Percentiles rank a stretch among this genome's conserved stretches.
These are phyloP conservation scores for Leptinotarsa rubiginosa DNA, from an alignment of 2,888 invertebrate genomes.

Conservation along the genomic window DNA sequence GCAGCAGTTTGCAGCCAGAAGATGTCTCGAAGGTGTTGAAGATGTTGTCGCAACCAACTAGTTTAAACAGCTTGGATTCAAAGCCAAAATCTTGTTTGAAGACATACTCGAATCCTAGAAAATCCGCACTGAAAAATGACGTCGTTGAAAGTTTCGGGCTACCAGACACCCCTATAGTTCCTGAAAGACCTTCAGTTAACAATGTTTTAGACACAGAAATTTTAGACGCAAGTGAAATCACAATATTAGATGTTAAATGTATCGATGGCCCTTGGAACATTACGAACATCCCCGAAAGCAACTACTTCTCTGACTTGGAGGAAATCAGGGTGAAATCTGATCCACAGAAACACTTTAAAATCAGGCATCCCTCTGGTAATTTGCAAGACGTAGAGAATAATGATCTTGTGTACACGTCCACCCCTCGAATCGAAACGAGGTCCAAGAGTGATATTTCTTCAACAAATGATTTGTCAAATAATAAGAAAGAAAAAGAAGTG, in stretches of 20 bases:
- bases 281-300: conserved; percentile 33
- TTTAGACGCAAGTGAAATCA: conserved; percentile 48
- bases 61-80: conserved; percentile 37
- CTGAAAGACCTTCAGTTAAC: conserved; percentile 42
- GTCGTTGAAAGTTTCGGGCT: conserved; percentile 58
- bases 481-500: conserved; percentile 29
- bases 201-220: conserved; percentile 46
- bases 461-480: conserved; percentile 24
- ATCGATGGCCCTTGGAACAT: conserved; percentile 46
- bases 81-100: conserved; percentile 49
- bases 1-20: conserved; percentile 31
- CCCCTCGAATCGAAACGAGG: conserved; percentile 31
- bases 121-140: conserved; percentile 43
- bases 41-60: conserved; percentile 52
- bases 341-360: conserved; percentile 28
- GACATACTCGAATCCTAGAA: conserved; percentile 58
- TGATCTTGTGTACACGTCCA: conserved; percentile 38
- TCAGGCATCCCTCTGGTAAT: conserved; percentile 25
- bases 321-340: conserved; percentile 40
- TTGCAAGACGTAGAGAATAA: conserved; percentile 23
- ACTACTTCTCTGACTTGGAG: conserved; percentile 29
- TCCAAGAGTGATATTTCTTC: conserved; percentile 29
- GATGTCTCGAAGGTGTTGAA: conserved; percentile 58
- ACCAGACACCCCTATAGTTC: conserved; percentile 58
- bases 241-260: conserved; percentile 42